Conservation (phyloP, 1,140 invertebrate genomes). For the Melanaphis sacchari region DNA sequence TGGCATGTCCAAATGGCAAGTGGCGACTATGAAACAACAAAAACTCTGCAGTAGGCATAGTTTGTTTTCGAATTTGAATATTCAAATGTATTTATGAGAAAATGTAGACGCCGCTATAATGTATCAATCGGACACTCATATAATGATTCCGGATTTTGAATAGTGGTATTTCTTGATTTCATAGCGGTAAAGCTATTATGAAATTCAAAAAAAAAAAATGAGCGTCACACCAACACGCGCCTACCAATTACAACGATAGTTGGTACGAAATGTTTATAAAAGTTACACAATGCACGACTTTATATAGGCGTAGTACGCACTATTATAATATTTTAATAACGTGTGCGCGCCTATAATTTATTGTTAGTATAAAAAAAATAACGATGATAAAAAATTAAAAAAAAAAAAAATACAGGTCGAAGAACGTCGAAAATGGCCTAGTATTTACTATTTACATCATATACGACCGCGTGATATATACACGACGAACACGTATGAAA, state of each 20-base stretch:
- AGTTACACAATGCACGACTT: background rate
- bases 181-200: background rate
- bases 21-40: background rate
- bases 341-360: background rate
- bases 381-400: background rate
- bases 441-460: conserved; percentile 9
- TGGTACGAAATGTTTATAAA: background rate
- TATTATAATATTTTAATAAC: conserved; percentile 18
- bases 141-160: background rate
- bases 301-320: background rate
- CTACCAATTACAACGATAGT: background rate
- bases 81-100: background rate
- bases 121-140: background rate
- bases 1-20: background rate
- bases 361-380: background rate
- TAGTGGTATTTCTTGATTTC: conserved; percentile 4
- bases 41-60: background rate
- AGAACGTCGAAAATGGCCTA: conserved; percentile 12
- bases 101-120: background rate
- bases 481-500: background rate
- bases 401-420: conserved; percentile 18
- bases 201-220: background rate
- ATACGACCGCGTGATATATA: background rate
- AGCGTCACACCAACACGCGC: background rate
- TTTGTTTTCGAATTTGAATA: background rate